Evolutionary conservation across 2,113 vertebrate genomes (phyloP).

Genomic region (Dipodomys spectabilis): DNA sequence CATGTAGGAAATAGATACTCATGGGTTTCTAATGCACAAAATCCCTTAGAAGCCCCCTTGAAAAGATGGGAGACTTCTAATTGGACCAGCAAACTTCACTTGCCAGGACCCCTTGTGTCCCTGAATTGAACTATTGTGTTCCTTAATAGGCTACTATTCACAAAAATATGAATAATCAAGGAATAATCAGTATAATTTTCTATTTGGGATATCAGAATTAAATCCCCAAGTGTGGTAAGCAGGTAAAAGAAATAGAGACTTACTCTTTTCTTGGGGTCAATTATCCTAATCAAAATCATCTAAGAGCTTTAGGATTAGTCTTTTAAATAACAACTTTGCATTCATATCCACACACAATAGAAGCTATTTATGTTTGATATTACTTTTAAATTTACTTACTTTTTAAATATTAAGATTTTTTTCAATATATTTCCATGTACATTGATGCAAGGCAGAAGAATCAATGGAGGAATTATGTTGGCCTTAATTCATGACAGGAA

Average conservation of each 20-base stretch:
- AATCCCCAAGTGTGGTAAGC: neutral
- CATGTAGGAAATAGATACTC: constrained; percentile 60
- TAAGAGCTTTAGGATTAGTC: neutral
- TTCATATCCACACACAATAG: neutral
- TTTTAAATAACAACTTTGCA: constrained; percentile 26
- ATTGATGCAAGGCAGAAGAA: neutral
- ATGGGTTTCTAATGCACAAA: constrained; percentile 39
- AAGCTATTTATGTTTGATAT: neutral
- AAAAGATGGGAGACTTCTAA: constrained; percentile 48
- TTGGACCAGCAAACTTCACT: constrained; percentile 30
- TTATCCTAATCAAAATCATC: constrained; percentile 3
- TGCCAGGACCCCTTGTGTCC: constrained; percentile 4
- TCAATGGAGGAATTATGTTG: neutral
- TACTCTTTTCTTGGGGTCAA: neutral
- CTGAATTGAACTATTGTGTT: constrained; percentile 66
- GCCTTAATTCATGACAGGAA: neutral
- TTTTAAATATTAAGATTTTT: neutral
- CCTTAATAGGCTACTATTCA: constrained; percentile 50
- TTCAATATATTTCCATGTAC: neutral
- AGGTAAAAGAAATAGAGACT: constrained; percentile 35
- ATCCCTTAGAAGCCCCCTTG: neutral
- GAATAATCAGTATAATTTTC: neutral
- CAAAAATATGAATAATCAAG: constrained; percentile 49
- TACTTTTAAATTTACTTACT: neutral
- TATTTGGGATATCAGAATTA: constrained; percentile 38